Evolutionary conservation across 2,797 vertebrate species (phyloP), one percentile per base, ranked within the genome.

Genomic region (Rhinogobio ventralis): DNA sequence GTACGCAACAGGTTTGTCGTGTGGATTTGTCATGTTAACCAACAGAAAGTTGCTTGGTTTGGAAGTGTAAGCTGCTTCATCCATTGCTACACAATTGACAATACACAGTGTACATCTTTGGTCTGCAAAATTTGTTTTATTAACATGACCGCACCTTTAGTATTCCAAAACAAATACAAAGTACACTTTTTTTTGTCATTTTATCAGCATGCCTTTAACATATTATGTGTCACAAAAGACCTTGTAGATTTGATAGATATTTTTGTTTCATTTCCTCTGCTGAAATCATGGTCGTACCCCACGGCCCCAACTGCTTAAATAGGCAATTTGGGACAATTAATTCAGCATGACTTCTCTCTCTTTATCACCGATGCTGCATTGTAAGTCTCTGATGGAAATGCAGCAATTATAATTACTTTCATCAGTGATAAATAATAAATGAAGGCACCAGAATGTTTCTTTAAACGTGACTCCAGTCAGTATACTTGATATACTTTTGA

Each of bases 311-410:
- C 33, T 81, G 46, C 20, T 55, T 55, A 25, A 81, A 80, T 20
- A 51, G 66, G n/a, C 45, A 69, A 81, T 69, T 78, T 81, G 62
- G 39, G 55, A 64, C 23, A 73, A 82, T 17, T 28, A 82, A 60
- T 42, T 42, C 80, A 57, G 53, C 80, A 60, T 46, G 80, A 82
- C 25, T 30, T 82, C 39, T 60, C 39, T 28, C 17, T 72, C 36
- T 79, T 68, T 46, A 68, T 53, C 68, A 60, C 17, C 45, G 67
- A 60, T 14, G 25, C 19, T 46, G 51, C 13, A 62, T 82, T 62
- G 13, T 46, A 51, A 36, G 20, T 82, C 28, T 82, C 39, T 49
- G 55, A 73, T n/a, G 25, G 53, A 72, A 49, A 73, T 33, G 53
- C 55, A 57, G 20, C 62, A 67, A 36, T 67, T 20, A 28, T 62